Base-by-base conservation (phyloP, 2,888 invertebrate genomes). In the Agrotis puta region DNA sequence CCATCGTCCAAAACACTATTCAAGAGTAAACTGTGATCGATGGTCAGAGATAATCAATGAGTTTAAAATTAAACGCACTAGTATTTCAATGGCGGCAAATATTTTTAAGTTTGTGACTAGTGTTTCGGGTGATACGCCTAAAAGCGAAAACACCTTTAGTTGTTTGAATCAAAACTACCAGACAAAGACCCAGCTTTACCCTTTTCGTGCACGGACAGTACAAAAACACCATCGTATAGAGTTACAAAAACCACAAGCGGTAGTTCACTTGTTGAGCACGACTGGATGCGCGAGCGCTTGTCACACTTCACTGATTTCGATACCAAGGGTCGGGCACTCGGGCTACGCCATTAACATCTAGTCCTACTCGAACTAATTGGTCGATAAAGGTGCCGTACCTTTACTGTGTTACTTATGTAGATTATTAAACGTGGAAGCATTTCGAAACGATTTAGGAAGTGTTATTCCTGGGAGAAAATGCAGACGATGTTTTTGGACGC, bases 201-300 rank as follows among this genome's bases (percentile, higher is more conserved):
- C 63, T 72, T 78, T 59, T 33, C 53, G n/a, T 62, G 22, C 16
- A 13, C 48, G 64, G 53, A 58, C 57, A 27, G 6, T 18, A 50
- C 6, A 79, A 79, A 81, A 79, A 64, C 50, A 6, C 50, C 47
- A 39, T 48, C 13, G 18, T 68, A 53, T 80, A 45, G 53, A 56
- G 51, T 79, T 65, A 82, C 78, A 82, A 78, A 79, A 79, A 78
- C 66, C 43, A 70, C 66, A 50, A 27, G 56, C 62, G 66, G 57
- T 72, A 57, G 65, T 78, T 74, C 67, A 80, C 80, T 80, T 68
- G 80, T 51, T 63, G 45, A 54, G 54, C 59, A 59, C 64, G 70
- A 68, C 63, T 33, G 77, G 65, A 79, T 77, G 87, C 83, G 68
- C 85, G 70, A 84, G 76, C 84, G 86, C 77, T 57, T 77, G 79